phyloP scores from a whole-genome alignment of 2,888 invertebrate genomes.

The Erebia ligea region DNA sequence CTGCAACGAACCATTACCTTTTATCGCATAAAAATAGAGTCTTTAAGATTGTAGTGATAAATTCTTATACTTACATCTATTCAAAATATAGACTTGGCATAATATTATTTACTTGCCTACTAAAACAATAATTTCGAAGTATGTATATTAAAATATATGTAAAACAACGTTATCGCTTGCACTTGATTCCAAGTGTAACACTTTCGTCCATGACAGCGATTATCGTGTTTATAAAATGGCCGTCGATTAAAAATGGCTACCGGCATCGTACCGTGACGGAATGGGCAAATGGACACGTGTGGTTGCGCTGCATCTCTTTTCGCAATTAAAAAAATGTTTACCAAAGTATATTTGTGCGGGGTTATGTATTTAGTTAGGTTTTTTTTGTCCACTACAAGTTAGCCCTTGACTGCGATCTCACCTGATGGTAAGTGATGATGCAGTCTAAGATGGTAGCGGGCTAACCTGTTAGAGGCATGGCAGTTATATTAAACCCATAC shows the following conservation, averaged over 20 bases:
- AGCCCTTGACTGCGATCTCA: no score
- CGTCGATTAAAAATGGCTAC: slow-evolving; percentile 63
- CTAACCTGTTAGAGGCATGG: no score
- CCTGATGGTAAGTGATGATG: no score
- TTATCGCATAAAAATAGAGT: no score
- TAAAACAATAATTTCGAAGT: background rate
- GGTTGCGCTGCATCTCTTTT: background rate
- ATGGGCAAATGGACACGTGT: slow-evolving; percentile 41
- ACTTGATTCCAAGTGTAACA: slow-evolving; percentile 35
- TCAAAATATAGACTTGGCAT: no score
- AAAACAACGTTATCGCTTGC: slow-evolving; percentile 39
- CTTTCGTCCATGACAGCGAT: slow-evolving; percentile 59
- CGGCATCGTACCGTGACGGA: slow-evolving; percentile 51
- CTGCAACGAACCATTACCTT: no score
- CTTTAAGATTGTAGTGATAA: no score
- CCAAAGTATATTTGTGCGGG: background rate
- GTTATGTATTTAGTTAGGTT: no score
- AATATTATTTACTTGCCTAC: background rate
- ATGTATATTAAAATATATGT: background rate
- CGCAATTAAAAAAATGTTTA: background rate
- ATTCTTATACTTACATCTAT: no score
- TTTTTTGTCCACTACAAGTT: no score
- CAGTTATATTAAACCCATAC: no score
- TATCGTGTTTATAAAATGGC: slow-evolving; percentile 68
- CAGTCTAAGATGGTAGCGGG: no score